Evolutionary conservation across 1,140 invertebrate genomes (phyloP).

Genomic region (Eulimnadia texana): DNA sequence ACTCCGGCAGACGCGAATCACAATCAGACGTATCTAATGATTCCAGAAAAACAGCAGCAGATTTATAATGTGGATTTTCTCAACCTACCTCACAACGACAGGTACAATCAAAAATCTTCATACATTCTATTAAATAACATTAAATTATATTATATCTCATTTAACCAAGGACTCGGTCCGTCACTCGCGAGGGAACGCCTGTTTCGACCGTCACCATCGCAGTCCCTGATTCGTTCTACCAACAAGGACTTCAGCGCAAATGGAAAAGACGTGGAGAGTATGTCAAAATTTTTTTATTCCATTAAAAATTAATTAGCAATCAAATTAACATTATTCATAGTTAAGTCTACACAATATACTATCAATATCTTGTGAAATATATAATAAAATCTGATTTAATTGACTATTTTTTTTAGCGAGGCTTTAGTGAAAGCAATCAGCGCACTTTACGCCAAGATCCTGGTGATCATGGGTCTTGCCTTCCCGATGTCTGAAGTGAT

Average conservation of each 20-base stretch:
- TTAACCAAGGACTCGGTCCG: background rate
- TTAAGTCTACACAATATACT: background rate
- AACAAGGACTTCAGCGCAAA: background rate
- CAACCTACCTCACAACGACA: background rate
- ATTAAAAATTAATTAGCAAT: background rate
- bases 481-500: constrained; percentile 68
- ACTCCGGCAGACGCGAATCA: background rate
- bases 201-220: background rate
- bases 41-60: background rate
- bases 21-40: background rate
- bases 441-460: constrained; percentile 76
- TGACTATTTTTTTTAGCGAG: constrained; percentile 39
- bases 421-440: constrained; percentile 71
- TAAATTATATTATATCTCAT: background rate
- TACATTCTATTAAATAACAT: background rate
- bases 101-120: background rate
- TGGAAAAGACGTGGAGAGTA: constrained; percentile 15
- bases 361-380: background rate
- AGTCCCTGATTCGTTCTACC: background rate
- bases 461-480: constrained; percentile 87
- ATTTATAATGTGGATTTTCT: background rate
- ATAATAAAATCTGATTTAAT: background rate
- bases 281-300: background rate
- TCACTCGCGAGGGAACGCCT: background rate
- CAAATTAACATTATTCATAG: background rate